A percentile compares a stretch with the other conserved stretches of the same genome.
These are phyloP conservation scores for Potamarius usumacintae DNA, from an alignment of 2,113 vertebrate genomes.

Conservation along the genomic window DNA sequence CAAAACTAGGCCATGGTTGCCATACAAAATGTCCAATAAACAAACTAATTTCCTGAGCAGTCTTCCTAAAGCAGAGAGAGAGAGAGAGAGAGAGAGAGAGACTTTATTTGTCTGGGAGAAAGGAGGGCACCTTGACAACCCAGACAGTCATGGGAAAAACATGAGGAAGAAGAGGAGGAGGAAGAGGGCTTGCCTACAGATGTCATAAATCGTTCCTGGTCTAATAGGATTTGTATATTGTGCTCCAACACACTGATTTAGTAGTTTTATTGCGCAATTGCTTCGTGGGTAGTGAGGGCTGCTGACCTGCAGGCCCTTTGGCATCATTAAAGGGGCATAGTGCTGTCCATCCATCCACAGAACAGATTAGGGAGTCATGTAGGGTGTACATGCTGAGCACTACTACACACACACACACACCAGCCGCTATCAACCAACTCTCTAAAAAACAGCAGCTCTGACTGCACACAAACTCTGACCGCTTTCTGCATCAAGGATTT, in stretches of 20 bases:
- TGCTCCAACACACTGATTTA: constrained; percentile 22
- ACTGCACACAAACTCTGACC: background rate
- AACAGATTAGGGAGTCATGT: constrained; percentile 35
- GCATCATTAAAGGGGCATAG: constrained; percentile 46
- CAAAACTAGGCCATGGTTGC: constrained; percentile 48
- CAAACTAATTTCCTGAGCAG: constrained; percentile 43
- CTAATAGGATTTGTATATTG: constrained; percentile 39
- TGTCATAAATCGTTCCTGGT: constrained; percentile 24
- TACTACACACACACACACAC: constrained; percentile 25
- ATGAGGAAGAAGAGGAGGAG: constrained; percentile 28
- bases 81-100: background rate
- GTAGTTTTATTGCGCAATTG: background rate
- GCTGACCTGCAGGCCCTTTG: constrained; percentile 38
- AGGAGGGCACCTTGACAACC: constrained; percentile 48
- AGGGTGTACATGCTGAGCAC: background rate
- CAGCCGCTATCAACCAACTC: background rate
- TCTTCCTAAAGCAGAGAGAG: constrained; percentile 13
- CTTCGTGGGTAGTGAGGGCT: constrained; percentile 15
- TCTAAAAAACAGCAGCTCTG: constrained; percentile 34
- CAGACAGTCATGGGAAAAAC: constrained; percentile 35
- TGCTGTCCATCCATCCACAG: constrained; percentile 40
- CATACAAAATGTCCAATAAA: constrained; percentile 38
- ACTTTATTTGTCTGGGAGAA: constrained; percentile 39
- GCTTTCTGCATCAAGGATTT: constrained; percentile 31
- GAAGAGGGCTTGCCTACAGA: constrained; percentile 7